Evolutionary conservation across 2,113 vertebrate genomes (phyloP).

Genomic region (Pan paniscus): DNA sequence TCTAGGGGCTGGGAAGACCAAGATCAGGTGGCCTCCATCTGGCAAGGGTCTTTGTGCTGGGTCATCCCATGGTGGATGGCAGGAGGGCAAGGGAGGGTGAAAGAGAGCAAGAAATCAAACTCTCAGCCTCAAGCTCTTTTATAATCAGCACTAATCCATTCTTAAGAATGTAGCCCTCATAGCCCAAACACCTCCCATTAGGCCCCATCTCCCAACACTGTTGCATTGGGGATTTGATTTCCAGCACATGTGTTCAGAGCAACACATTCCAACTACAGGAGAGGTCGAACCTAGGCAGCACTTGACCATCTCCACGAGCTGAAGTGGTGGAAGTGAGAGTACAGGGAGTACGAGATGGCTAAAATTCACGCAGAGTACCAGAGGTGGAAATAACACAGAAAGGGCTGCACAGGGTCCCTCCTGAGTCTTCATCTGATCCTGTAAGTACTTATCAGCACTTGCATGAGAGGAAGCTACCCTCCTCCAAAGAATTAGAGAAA

Average conservation of each 20-base stretch:
- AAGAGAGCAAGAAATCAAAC: background rate
- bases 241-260: background rate
- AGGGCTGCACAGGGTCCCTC: background rate
- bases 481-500: too few species aligned
- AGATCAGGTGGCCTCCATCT: background rate
- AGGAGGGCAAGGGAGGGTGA: background rate
- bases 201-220: background rate
- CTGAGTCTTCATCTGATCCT: background rate
- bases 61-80: background rate
- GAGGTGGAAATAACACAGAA: background rate
- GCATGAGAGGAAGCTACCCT: background rate
- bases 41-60: background rate
- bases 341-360: background rate
- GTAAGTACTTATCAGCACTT: background rate
- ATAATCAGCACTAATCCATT: background rate
- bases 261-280: too few species aligned
- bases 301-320: background rate
- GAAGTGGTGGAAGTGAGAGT: background rate
- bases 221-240: background rate
- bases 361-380: background rate
- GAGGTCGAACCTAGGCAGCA: background rate
- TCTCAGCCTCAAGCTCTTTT: background rate
- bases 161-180: background rate
- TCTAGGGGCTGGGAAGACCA: background rate
- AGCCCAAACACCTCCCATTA: background rate